phyloP scores from a whole-genome alignment of 2,797 vertebrate species.

The Microctenopoma steveboyesi region DNA sequence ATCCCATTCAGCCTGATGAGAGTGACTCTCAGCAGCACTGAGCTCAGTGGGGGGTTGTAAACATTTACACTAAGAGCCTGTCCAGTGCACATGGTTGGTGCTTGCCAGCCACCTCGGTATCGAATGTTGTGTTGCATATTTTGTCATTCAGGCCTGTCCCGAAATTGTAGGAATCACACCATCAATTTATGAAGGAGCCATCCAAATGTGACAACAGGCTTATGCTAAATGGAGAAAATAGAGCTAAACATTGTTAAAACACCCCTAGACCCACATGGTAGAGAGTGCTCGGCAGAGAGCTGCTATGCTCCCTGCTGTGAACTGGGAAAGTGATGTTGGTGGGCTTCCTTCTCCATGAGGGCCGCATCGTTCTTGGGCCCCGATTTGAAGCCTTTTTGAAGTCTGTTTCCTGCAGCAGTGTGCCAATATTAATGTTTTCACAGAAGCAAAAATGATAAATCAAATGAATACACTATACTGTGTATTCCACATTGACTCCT shows the following conservation, averaged over 20 bases:
- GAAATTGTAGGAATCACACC: constrained; percentile 89
- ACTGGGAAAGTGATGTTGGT: constrained; percentile 90
- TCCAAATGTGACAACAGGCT: constrained; percentile 91
- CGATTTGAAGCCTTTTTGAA: constrained; percentile 85
- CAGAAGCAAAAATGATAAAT: constrained; percentile 78
- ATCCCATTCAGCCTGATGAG: constrained; percentile 83
- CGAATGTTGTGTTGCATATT: constrained; percentile 88
- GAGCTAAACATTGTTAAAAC: constrained; percentile 91
- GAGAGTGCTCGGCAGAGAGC: constrained; percentile 84
- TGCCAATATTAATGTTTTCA: constrained; percentile 82
- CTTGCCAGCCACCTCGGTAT: constrained; percentile 88
- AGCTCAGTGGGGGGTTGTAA: constrained; percentile 89
- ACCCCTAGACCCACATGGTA: constrained; percentile 90
- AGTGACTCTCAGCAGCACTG: constrained; percentile 86
- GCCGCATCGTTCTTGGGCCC: constrained; percentile 84
- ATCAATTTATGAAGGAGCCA: constrained; percentile 87
- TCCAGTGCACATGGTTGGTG: constrained; percentile 88
- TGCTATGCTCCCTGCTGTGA: constrained; percentile 89
- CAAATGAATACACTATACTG: constrained; percentile 67
- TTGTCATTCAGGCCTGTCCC: constrained; percentile 89
- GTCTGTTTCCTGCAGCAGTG: constrained; percentile 82
- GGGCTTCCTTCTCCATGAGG: constrained; percentile 85
- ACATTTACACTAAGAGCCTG: constrained; percentile 90
- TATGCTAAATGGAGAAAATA: constrained; percentile 89
- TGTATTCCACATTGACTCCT: constrained; percentile 54